phyloP scores from a whole-genome alignment of 2,797 vertebrate genomes.

The Tinamus major region DNA sequence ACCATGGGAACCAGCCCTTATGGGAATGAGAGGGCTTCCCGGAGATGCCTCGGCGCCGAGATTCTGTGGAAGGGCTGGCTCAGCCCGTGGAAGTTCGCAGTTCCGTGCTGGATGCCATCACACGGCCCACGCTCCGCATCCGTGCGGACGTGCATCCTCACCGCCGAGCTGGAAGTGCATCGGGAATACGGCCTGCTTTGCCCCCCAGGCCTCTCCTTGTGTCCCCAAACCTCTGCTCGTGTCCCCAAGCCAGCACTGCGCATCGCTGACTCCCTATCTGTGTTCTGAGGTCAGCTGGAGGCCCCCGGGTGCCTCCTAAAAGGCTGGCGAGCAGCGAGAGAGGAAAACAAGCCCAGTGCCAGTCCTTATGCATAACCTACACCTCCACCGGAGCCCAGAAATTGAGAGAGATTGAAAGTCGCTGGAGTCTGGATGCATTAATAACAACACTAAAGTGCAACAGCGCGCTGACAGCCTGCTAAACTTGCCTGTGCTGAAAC shows the following conservation, averaged over 20 bases:
- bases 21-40: neutral
- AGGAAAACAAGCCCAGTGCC: neutral
- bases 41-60: neutral
- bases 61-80: neutral
- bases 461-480: neutral
- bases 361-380: neutral
- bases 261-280: accelerated
- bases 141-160: too few species aligned
- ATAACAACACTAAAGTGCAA: neutral
- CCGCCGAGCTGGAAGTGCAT: neutral
- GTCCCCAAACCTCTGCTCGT: too few species aligned
- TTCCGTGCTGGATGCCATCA: neutral
- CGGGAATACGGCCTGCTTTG: neutral
- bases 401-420: neutral
- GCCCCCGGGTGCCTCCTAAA: neutral
- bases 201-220: accelerated
- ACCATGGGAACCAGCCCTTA: neutral
- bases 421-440: too few species aligned
- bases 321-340: neutral
- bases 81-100: accelerated
- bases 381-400: neutral
- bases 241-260: too few species aligned
- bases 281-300: neutral
- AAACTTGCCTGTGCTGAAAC: neutral
- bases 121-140: accelerated